Conservation (phyloP, 2,797 vertebrate genomes). For the Sebastes umbrosus region DNA sequence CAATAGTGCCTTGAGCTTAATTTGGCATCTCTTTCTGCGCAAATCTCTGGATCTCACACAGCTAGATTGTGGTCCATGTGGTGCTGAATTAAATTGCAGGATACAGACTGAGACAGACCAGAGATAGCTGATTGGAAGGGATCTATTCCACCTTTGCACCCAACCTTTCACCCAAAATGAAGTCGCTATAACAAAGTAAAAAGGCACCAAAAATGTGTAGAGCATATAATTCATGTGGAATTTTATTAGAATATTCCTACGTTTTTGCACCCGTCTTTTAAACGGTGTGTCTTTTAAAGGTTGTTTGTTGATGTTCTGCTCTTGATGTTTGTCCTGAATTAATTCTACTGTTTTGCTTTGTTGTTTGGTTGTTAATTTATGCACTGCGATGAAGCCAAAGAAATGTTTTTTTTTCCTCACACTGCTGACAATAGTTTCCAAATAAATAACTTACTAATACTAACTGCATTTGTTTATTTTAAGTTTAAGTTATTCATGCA, state of each 20-base stretch:
- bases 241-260: neutral
- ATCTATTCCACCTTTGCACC: neutral
- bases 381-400: neutral
- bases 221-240: neutral
- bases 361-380: neutral
- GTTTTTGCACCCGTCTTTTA: neutral
- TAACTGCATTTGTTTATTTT: neutral
- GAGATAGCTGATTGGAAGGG: neutral
- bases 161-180: neutral
- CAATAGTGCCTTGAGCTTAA: neutral
- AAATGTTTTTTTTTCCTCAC: too few relatives aligned
- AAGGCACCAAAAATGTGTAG: neutral
- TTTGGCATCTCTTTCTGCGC: neutral
- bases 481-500: neutral
- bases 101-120: neutral
- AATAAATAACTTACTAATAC: neutral
- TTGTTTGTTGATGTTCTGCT: neutral
- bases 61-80: neutral
- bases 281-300: neutral
- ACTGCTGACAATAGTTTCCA: neutral
- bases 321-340: neutral
- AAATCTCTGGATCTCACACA: neutral
- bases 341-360: neutral
- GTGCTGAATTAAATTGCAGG: neutral
- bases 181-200: neutral